Base-by-base conservation (phyloP, 2,113 vertebrate genomes). In the Clupea harengus region DNA sequence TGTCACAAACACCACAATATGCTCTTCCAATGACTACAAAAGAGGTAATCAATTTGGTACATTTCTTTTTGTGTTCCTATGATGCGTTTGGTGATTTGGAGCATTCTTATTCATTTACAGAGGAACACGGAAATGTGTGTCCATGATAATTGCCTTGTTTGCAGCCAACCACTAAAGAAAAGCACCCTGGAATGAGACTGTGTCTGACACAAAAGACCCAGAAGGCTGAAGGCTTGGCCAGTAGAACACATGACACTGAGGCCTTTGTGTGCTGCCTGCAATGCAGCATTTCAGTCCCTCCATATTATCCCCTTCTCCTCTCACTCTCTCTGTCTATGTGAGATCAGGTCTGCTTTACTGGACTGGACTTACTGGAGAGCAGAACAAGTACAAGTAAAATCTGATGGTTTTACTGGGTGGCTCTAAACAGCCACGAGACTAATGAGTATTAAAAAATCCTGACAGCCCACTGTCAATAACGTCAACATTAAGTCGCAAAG, bases 301-400 rank as follows among this genome's bases (percentile, higher is more conserved):
- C 44, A 6, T 82, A 13, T 80, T 49, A 8, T 45, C 45, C 50
- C 8, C 32, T 78, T 2, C 67, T 46, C 78, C 22, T 87, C 25
- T 64, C 82, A 32, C 47, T 60, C 45, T 80, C 9, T 80, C 39
- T 22, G 50, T 25, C 67, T 81, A 11, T 85, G 80, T 83, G 17
- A 83, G 28, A 92, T 92, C 92, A 92, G 89, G 91, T 87, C 84
- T 83, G 88, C 83, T 92, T 91, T 89, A 89, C n/a, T n/a, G n/a
- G n/a, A n/a, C n/a, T n/a, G 90, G 82, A 82, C 89, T 90, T 90
- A 91, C 89, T 90, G 88, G 89, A 88, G 88, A 88, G 88, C 91
- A 89, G 90, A 91, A 91, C 89, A 85, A 89, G 89, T 92, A 89
- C 89, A 91, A 78, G 83, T 86, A 88, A 91, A 92, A 93, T 92